These are phyloP conservation scores for Brachionus asplanchnoidis DNA, from an alignment of 1,140 invertebrate genomes.

Conservation along the genomic window DNA sequence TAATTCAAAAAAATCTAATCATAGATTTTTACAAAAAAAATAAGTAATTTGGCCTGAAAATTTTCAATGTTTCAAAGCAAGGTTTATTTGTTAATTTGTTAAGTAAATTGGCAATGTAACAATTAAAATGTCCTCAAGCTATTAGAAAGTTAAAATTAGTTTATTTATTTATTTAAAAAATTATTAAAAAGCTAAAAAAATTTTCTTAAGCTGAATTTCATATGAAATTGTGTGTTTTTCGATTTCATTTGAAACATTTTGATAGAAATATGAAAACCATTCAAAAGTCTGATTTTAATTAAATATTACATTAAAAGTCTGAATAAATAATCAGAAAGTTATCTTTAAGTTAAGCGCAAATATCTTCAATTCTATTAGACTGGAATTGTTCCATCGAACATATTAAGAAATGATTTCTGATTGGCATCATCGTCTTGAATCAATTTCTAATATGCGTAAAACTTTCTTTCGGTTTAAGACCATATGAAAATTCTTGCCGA, in stretches of 20 bases:
- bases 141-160: neutral
- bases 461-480: neutral
- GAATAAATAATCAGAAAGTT: neutral
- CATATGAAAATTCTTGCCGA: neutral
- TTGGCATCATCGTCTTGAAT: neutral
- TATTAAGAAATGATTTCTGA: neutral
- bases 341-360: neutral
- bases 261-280: neutral
- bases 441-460: neutral
- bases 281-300: neutral
- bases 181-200: neutral
- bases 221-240: neutral
- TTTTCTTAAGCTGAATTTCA: neutral
- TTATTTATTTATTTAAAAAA: too few species aligned
- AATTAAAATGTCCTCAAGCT: neutral
- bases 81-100: too few species aligned
- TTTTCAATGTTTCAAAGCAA: too few species aligned
- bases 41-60: too few species aligned
- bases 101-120: too few species aligned
- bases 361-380: neutral
- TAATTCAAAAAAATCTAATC: too few species aligned
- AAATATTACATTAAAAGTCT: neutral
- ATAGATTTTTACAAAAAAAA: too few species aligned
- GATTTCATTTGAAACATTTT: neutral
- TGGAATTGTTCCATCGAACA: neutral